Evolutionary conservation across 2,888 invertebrate species (phyloP).

Genomic region (Microctonus brassicae): DNA sequence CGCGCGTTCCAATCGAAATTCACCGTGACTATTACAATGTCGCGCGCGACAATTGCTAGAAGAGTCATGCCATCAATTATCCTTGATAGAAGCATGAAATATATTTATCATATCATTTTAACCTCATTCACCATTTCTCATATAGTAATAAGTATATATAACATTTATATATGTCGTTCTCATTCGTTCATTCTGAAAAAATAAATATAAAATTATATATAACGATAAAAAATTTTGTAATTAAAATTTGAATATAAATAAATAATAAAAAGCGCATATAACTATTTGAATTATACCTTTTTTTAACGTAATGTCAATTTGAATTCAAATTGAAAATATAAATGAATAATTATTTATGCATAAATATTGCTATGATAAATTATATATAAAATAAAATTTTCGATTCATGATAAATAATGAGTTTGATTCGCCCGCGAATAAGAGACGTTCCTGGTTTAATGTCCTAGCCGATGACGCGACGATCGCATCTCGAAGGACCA

Average conservation of each 20-base stretch:
- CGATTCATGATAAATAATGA: neutral
- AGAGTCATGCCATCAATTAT: constrained; percentile 30
- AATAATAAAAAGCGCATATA: no score
- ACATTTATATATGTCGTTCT: no score
- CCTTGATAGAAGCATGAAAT: constrained; percentile 10
- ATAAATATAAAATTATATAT: no score
- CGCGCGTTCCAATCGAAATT: constrained; percentile 31
- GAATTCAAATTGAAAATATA: neutral
- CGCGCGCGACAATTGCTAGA: constrained; percentile 27
- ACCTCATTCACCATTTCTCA: neutral
- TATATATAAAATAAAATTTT: neutral
- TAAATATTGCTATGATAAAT: no score
- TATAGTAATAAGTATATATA: no score
- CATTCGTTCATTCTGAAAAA: no score
- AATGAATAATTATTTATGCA: no score
- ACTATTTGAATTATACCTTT: no score
- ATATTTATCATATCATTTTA: neutral
- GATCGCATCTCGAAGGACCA: constrained; percentile 44
- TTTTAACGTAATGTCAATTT: neutral
- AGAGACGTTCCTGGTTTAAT: constrained; percentile 51
- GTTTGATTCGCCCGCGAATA: constrained; percentile 7
- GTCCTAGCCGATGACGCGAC: constrained; percentile 53
- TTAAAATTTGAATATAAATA: no score
- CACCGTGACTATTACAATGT: constrained; percentile 13
- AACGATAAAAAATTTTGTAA: no score